Evolutionary conservation across 2,113 vertebrate species (phyloP).

Genomic region (Trinectes maculatus): DNA sequence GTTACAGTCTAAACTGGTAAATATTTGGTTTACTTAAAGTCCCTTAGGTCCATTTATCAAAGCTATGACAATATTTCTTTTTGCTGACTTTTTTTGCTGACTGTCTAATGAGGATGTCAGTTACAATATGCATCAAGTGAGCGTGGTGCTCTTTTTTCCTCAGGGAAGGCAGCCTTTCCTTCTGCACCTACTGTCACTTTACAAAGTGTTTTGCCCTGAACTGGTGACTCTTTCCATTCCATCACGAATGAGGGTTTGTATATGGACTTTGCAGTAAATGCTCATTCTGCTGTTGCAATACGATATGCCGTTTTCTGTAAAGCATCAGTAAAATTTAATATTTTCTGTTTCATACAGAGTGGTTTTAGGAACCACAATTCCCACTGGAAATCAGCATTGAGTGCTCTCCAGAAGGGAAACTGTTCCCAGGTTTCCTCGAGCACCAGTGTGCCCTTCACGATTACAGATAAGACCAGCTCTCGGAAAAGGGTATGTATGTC

Average conservation of each 20-base stretch:
- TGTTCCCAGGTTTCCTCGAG: slow-evolving; percentile 31
- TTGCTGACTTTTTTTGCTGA: not conserved
- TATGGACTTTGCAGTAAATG: not conserved
- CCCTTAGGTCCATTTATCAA: slow-evolving; percentile 10
- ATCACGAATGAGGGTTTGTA: slow-evolving; percentile 84
- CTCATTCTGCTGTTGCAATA: not conserved
- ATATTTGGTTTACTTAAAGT: not conserved
- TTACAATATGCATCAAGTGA: not conserved
- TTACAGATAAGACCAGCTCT: slow-evolving; percentile 46
- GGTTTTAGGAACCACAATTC: slow-evolving; percentile 86
- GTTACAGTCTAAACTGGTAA: slow-evolving; percentile 90
- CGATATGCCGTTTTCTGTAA: not conserved
- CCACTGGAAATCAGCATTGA: slow-evolving; percentile 85
- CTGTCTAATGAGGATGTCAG: not conserved
- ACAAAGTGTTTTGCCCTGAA: slow-evolving; percentile 89
- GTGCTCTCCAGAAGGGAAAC: slow-evolving; percentile 80
- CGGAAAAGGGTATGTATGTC: slow-evolving; percentile 78
- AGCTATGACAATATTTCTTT: not conserved
- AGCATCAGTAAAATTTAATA: slow-evolving; percentile 9
- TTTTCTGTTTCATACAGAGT: slow-evolving; percentile 70
- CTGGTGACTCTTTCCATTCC: slow-evolving; percentile 87
- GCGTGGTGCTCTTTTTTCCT: slow-evolving; percentile 21
- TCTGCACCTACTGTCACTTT: slow-evolving; percentile 88
- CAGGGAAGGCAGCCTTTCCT: slow-evolving; percentile 88
- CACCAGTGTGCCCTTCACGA: slow-evolving; percentile 29